phyloP scores from a whole-genome alignment of 1,140 invertebrate genomes.

The Zophobas morio region DNA sequence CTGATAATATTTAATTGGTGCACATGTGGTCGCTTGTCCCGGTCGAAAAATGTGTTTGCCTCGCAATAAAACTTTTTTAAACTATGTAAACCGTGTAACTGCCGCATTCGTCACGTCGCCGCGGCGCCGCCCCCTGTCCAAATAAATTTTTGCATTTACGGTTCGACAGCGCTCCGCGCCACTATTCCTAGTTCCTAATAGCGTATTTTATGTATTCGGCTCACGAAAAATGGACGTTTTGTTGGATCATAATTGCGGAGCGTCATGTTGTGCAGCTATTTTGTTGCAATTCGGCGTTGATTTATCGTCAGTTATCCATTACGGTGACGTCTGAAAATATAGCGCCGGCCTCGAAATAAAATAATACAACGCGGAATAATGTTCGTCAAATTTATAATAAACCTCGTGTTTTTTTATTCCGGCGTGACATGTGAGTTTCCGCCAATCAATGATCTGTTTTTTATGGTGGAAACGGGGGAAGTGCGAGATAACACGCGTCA shows the following conservation, averaged over 20 bases:
- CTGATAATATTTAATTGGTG: too few relatives aligned
- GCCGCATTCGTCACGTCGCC: too few relatives aligned
- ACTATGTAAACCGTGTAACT: too few relatives aligned
- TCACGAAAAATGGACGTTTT: not conserved
- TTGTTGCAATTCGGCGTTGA: slow-evolving; percentile 5
- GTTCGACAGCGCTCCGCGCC: not conserved
- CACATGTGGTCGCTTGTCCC: too few relatives aligned
- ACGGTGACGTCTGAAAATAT: slow-evolving; percentile 10
- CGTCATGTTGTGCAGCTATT: not conserved
- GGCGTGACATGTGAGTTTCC: slow-evolving; percentile 7
- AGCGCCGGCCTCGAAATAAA: not conserved
- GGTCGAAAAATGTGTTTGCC: too few relatives aligned
- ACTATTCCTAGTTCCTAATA: not conserved
- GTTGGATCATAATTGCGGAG: not conserved
- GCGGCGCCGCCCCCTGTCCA: not conserved
- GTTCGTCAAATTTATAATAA: slow-evolving; percentile 11
- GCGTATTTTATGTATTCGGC: not conserved
- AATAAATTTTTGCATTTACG: not conserved
- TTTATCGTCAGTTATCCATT: slow-evolving; percentile 27
- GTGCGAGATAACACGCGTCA: slow-evolving; percentile 8
- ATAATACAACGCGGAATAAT: not conserved
- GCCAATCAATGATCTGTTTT: slow-evolving; percentile 16
- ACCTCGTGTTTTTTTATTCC: slow-evolving; percentile 10
- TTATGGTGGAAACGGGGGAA: not conserved
- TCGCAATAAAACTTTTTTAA: too few relatives aligned